Conservation (phyloP, 2,797 vertebrate species). For the Parauchenoglanis punctatus region DNA sequence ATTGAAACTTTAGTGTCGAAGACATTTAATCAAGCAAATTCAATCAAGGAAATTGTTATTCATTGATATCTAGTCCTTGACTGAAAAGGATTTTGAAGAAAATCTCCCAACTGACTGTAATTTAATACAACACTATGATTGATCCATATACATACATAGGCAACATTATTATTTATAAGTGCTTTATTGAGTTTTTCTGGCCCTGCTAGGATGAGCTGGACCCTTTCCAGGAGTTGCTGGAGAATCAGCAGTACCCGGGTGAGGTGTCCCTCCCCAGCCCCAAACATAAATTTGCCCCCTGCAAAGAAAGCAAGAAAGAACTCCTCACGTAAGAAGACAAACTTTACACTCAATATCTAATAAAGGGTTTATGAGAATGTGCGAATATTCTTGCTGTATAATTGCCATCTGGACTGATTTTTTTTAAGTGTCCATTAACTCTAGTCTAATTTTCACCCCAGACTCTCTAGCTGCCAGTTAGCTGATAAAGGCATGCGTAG, state of each 20-base stretch:
- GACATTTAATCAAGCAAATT: not conserved
- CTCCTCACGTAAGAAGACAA: conserved; percentile 90
- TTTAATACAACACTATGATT: conserved; percentile 8
- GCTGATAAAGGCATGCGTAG: conserved; percentile 94
- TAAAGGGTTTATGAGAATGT: not conserved
- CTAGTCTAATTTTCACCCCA: conserved; percentile 68
- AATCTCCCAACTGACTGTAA: not conserved
- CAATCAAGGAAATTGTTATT: not conserved
- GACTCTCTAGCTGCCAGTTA: conserved; percentile 94
- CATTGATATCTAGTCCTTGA: not conserved
- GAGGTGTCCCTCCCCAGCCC: conserved; percentile 91
- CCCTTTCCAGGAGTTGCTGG: conserved; percentile 92
- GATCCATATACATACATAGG: not conserved
- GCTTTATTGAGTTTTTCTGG: conserved; percentile 26
- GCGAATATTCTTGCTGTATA: not conserved
- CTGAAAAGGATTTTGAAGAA: conserved; percentile 7
- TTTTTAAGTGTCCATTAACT: not conserved
- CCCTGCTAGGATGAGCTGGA: conserved; percentile 86
- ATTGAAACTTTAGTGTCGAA: not conserved
- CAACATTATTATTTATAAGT: not conserved
- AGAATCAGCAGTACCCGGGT: conserved; percentile 88
- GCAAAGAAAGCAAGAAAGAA: conserved; percentile 98
- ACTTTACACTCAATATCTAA: not conserved
- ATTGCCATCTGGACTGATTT: not conserved
- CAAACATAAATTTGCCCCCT: conserved; percentile 92